These are phyloP conservation scores for Apis dorsata DNA, from an alignment of 1,140 invertebrate genomes.

Conservation along the genomic window DNA sequence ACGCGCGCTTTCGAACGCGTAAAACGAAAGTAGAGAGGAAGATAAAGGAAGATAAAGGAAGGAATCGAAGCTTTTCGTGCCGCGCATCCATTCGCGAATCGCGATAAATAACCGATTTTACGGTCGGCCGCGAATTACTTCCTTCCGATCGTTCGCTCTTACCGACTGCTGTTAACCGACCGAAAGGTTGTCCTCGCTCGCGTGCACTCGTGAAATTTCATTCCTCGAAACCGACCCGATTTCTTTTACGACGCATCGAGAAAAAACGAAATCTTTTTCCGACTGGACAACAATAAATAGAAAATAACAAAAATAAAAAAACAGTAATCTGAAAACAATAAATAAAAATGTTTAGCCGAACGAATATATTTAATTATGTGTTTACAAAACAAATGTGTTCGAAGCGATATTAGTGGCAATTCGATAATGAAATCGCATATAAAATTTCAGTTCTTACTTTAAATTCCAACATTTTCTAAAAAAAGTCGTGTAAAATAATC, in stretches of 20 bases:
- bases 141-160: conserved; percentile 59
- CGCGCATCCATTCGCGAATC: neutral
- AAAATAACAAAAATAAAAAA: too few relatives aligned
- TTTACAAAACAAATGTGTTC: too few relatives aligned
- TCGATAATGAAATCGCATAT: too few relatives aligned
- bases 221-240: conserved; percentile 5
- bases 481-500: neutral
- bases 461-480: too few relatives aligned
- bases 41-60: too few relatives aligned
- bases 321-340: too few relatives aligned
- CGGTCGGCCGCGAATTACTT: conserved; percentile 30
- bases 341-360: too few relatives aligned
- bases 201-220: conserved; percentile 32
- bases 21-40: conserved; percentile 1
- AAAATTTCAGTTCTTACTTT: too few relatives aligned
- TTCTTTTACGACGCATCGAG: neutral
- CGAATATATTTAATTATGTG: too few relatives aligned
- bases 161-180: conserved; percentile 52
- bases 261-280: neutral
- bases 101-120: conserved; percentile 61
- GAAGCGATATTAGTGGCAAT: too few relatives aligned
- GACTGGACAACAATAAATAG: too few relatives aligned
- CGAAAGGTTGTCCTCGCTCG: neutral
- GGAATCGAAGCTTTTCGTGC: neutral
- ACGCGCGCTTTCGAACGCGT: conserved; percentile 44